A percentile compares a stretch with the other conserved stretches of the same genome.
Conservation (phyloP, 1,140 invertebrate genomes). For the Papilio aristodemus region DNA sequence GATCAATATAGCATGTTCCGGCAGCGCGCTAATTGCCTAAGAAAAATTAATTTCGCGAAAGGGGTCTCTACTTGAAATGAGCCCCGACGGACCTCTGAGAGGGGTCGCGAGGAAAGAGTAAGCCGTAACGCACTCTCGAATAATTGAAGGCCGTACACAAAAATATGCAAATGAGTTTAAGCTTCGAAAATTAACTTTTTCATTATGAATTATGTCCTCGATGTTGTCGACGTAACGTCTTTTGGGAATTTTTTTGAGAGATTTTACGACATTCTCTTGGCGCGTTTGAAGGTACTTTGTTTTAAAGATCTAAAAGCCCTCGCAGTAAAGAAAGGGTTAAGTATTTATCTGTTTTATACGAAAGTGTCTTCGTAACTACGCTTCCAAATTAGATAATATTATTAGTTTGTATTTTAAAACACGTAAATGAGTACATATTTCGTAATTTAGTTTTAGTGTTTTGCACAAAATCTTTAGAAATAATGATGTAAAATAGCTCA, state of each 20-base stretch:
- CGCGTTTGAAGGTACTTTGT: constrained; percentile 50
- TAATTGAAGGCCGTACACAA: constrained; percentile 70
- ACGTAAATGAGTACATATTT: too few species aligned
- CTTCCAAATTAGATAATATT: too few species aligned
- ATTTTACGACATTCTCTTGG: constrained; percentile 59
- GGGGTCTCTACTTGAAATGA: constrained; percentile 62
- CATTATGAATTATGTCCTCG: constrained; percentile 78
- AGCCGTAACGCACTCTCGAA: constrained; percentile 57
- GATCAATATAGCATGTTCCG: constrained; percentile 61
- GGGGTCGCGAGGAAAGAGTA: constrained; percentile 48
- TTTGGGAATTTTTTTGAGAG: constrained; percentile 74
- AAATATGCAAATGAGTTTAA: constrained; percentile 75
- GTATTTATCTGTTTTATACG: constrained; percentile 31
- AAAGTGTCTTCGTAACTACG: not conserved
- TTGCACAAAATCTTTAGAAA: too few species aligned
- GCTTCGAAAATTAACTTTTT: constrained; percentile 78
- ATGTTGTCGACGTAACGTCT: constrained; percentile 66
- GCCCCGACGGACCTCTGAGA: constrained; percentile 59
- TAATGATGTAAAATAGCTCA: too few species aligned
- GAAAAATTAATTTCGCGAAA: constrained; percentile 78
- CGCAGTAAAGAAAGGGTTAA: constrained; percentile 50
- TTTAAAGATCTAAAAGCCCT: constrained; percentile 38
- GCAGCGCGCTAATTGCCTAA: constrained; percentile 72
- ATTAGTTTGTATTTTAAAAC: too few species aligned
- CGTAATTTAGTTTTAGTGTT: too few species aligned